Base-by-base conservation (phyloP, 2,113 vertebrate genomes). In the Cathartes aura region DNA sequence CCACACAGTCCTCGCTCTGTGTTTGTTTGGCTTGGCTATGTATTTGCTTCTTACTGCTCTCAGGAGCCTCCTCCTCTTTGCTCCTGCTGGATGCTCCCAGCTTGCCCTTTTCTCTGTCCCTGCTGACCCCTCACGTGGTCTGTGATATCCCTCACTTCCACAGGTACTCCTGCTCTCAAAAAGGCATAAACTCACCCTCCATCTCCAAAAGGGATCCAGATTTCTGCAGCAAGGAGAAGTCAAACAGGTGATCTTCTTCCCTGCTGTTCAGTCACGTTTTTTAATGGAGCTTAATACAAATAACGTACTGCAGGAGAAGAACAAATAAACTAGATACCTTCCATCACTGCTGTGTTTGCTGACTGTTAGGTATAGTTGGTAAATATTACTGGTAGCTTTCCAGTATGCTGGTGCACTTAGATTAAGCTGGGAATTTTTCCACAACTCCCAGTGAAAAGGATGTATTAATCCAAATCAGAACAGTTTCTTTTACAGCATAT, bases 81-180 rank as follows among this genome's bases (percentile, higher is more conserved):
- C n/a, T 92, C 21, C 55, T 83, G 43, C 47, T 84, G 72, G 15
- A 74, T 91, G 47, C 10, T 93, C 34, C 16, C 47, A 74, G 20
- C 21, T 71, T 58, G 38, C 10, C 29, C 34, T 83, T 90, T 43
- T 62, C 56, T 89, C 36, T 4, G 3, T 50, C 27, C 36, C 47
- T 75, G 14, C 4, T 89, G 36, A 45, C 12, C 18, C 1, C 0
- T 70, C 12, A 4, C 0, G 0, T 20, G 17, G 22, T 45, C 66
- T 32, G 40, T 38, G 20, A 3, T 45, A 87, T 40, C 59, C 6
- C 18, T 42, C 56, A n/a, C 9, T 80, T 48, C 30, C 42, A 78
- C 36, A 67, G 70, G 30, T 20, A 34, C 24, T 43, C 5, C 5
- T 70, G 19, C 4, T 66, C 67, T 62, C 48, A 34, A 75, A 89